These are phyloP conservation scores for Tetrax tetrax DNA, from an alignment of 2,113 vertebrate species.

Conservation along the genomic window DNA sequence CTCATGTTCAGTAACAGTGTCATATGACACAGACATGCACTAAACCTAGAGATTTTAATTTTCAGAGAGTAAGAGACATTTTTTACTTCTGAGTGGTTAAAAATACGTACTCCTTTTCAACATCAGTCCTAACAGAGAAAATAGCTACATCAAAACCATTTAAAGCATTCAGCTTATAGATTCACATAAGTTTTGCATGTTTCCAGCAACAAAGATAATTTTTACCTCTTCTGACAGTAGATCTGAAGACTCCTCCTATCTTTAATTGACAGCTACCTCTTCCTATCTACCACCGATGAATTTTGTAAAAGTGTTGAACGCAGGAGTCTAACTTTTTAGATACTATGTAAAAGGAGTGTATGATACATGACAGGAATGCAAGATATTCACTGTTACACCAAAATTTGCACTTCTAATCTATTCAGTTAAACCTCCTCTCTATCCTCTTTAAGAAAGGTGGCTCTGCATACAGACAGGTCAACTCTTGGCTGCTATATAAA, in stretches of 20 bases:
- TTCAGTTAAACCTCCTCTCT: background rate
- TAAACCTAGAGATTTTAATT: background rate
- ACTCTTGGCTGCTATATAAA: conserved; percentile 47
- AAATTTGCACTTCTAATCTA: background rate
- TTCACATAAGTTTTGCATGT: background rate
- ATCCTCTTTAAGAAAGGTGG: conserved; percentile 32
- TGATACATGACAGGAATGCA: background rate
- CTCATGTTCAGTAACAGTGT: background rate
- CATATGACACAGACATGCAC: background rate
- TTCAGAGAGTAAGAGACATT: background rate
- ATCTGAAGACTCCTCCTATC: background rate
- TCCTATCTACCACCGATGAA: background rate
- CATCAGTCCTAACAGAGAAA: background rate
- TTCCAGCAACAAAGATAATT: background rate
- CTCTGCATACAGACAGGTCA: conserved; percentile 3
- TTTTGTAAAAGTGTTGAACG: background rate
- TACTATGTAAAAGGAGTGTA: background rate
- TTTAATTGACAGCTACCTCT: background rate
- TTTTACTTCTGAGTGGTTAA: background rate
- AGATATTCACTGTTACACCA: background rate
- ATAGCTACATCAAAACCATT: background rate
- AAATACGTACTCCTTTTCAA: fast-evolving
- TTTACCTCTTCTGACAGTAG: background rate
- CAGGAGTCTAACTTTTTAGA: background rate
- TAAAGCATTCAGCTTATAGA: background rate